A percentile compares a stretch with the other conserved stretches of the same genome.
Conservation (phyloP, 1,140 invertebrate species). For the Myzus persicae region DNA sequence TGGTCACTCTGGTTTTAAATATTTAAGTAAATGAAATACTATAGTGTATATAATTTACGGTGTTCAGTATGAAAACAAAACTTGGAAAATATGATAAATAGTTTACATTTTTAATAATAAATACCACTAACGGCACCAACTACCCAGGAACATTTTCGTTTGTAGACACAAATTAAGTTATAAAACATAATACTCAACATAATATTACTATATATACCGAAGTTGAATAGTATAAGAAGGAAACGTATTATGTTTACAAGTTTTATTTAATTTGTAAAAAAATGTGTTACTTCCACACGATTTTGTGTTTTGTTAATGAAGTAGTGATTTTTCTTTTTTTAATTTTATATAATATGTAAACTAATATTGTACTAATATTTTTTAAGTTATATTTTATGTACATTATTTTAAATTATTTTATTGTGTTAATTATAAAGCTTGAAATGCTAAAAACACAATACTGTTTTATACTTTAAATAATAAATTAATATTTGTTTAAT, state of each 20-base stretch:
- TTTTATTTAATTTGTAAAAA: conserved; percentile 17
- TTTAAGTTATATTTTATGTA: background rate
- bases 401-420: background rate
- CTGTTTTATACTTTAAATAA: background rate
- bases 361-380: background rate
- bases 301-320: background rate
- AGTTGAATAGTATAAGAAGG: background rate
- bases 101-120: conserved; percentile 38
- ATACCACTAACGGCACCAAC: background rate
- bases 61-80: conserved; percentile 1
- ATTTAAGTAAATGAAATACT: conserved; percentile 7
- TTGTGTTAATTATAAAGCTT: background rate
- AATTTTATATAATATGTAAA: background rate
- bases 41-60: background rate
- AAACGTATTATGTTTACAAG: background rate
- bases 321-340: background rate
- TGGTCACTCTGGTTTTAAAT: background rate
- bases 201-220: background rate
- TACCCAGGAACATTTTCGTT: background rate
- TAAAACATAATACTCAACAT: conserved; percentile 5
- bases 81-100: conserved; percentile 30
- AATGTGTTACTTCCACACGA: background rate
- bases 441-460: background rate
- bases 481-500: background rate
- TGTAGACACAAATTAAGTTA: background rate